A percentile compares a stretch with the other conserved stretches of the same genome.
phyloP scores from a whole-genome alignment of 2,888 invertebrate genomes.

The Pseudanteris insignis region DNA sequence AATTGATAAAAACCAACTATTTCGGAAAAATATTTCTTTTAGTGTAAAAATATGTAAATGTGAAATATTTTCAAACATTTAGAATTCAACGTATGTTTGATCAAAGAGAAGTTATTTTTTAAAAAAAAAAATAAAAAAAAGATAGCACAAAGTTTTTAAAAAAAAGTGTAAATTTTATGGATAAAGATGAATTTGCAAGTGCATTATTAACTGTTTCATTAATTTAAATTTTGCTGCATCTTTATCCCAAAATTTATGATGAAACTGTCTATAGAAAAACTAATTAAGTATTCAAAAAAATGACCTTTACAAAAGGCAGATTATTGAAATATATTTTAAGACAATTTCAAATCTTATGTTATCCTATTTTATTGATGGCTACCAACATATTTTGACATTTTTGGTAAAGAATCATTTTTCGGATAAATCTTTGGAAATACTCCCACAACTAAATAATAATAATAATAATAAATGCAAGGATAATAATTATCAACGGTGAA shows the following conservation, averaged over 20 bases:
- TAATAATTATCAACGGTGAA: background rate
- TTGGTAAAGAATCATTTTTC: constrained; percentile 37
- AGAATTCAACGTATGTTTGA: constrained; percentile 2
- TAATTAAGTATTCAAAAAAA: constrained; percentile 9
- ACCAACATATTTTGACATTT: constrained; percentile 4
- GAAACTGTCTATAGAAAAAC: constrained; percentile 3
- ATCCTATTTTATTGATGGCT: constrained; percentile 10
- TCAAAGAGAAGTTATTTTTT: constrained; percentile 14
- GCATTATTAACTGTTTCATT: too few species aligned
- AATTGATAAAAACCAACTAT: background rate
- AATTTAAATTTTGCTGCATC: too few species aligned
- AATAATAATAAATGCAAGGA: too few species aligned
- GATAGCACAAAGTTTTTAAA: constrained; percentile 13
- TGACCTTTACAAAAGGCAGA: background rate
- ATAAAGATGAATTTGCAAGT: too few species aligned
- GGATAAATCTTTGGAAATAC: too few species aligned
- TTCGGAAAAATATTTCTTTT: background rate
- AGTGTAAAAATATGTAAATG: background rate
- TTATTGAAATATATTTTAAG: constrained; percentile 7
- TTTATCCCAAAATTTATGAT: constrained; percentile 1
- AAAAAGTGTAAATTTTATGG: too few species aligned
- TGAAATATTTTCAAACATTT: background rate
- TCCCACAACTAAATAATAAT: too few species aligned
- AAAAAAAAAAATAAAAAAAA: constrained; percentile 3
- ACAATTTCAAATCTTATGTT: too few species aligned